phyloP scores from a whole-genome alignment of 2,797 vertebrate genomes.

The Sebastes jordani region DNA sequence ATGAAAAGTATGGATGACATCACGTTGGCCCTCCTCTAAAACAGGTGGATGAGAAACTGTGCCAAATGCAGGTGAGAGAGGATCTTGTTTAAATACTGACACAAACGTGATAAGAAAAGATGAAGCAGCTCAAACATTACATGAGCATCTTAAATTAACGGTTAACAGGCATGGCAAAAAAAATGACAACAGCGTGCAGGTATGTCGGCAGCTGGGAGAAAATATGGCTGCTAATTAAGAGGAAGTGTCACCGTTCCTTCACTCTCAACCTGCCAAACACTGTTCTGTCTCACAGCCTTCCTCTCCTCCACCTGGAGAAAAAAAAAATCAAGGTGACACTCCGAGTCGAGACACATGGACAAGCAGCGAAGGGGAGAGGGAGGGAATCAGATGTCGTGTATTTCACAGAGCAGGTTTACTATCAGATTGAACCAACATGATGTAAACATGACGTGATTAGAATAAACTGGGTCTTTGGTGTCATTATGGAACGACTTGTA shows the following conservation, averaged over 20 bases:
- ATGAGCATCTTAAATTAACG: not conserved
- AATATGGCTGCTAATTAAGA: conserved; percentile 53
- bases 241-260: conserved; percentile 41
- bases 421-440: not conserved
- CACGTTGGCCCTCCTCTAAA: too few relatives aligned
- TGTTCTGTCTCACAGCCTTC: conserved; percentile 34
- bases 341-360: not conserved
- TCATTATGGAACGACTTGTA: not conserved
- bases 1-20: too few relatives aligned
- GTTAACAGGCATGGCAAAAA: not conserved
- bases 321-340: not conserved
- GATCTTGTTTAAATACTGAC: not conserved
- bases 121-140: not conserved
- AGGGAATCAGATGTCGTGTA: conserved; percentile 3
- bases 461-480: not conserved
- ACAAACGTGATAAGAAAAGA: not conserved
- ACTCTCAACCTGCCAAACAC: conserved; percentile 34
- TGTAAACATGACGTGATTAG: not conserved
- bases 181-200: conserved; percentile 27
- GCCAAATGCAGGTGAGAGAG: not conserved
- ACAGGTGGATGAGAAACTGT: not conserved
- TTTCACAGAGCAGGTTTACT: not conserved
- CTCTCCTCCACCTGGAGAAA: conserved; percentile 11
- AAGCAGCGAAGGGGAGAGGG: not conserved
- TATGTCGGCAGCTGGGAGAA: conserved; percentile 14